Base-by-base conservation (phyloP, 2,797 vertebrate genomes). In the Muraenolepis orangiensis region DNA sequence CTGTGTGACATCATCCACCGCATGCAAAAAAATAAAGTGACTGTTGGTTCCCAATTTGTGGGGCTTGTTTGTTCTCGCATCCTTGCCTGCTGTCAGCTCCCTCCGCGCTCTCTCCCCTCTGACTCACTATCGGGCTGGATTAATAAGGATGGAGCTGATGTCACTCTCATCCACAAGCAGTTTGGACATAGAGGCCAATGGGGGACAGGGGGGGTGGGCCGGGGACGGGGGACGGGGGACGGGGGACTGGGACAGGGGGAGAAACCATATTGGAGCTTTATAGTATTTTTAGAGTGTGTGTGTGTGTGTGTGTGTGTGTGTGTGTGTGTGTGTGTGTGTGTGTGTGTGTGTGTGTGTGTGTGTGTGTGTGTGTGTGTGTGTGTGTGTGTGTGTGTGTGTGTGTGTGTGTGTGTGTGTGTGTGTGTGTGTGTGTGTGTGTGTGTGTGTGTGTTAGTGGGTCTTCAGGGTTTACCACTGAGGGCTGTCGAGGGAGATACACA, bases 81-180 rank as follows among this genome's bases (percentile, higher is more conserved):
- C 6, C 34, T 8, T 13, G 64, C 74, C 71, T 80, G 12, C 32
- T 77, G 74, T 77, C 77, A 72, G 72, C 71, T 80, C 51, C 74
- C 34, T 80, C 70, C 69, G 34, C 20, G 29, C 69, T 46, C 82
- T 46, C 82, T 73, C 79, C 32, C 42, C 79, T 30, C 42, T 68
- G 61, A 78, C 74, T 82, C 70, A 36, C 0, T 20, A 78, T 75
- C 72, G 66, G 10, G 74, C 71, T 74, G 64, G 78, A 89, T 90
- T 87, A 80, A 87, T 91, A 88, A 69, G 72, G 76, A 81, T 77
- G 72, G 74, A 78, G 74, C 71, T 73, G 73, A 80, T 85, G 84
- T 88, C 88, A 78, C 74, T 86, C 78, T 67, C 75, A 87, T 87
- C 36, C 77, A 31, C 74, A 30, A 5, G 68, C 78, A 68, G 72